A percentile compares a stretch with the other conserved stretches of the same genome.
phyloP scores from a whole-genome alignment of 2,113 vertebrate species.

The Platycercus adscitus region DNA sequence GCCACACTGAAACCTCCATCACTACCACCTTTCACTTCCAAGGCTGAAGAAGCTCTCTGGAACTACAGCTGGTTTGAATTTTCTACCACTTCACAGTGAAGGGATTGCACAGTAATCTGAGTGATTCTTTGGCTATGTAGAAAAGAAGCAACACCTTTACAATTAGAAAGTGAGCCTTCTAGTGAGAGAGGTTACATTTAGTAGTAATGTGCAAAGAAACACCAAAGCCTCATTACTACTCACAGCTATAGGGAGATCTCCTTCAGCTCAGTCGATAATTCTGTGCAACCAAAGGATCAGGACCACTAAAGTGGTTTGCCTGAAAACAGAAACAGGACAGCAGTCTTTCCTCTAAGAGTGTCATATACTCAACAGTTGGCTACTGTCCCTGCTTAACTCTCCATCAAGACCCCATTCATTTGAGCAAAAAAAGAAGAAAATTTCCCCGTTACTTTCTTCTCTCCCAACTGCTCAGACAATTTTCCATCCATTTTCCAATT shows the following conservation, averaged over 20 bases:
- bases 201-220: neutral
- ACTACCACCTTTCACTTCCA: neutral
- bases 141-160: neutral
- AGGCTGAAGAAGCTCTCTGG: neutral
- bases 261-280: neutral
- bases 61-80: neutral
- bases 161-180: slow-evolving; percentile 9
- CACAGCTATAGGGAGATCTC: neutral
- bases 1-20: neutral
- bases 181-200: neutral
- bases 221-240: slow-evolving; percentile 29
- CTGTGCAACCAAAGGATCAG: neutral
- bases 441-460: neutral
- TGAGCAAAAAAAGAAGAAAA: neutral
- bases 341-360: neutral
- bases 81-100: neutral
- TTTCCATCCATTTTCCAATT: neutral
- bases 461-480: neutral
- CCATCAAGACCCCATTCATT: neutral
- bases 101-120: neutral
- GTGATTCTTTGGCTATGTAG: neutral
- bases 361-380: neutral
- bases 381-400: neutral
- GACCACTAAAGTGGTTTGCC: neutral
- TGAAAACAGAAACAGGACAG: neutral